These are phyloP conservation scores for Thamnaconus septentrionalis DNA, from an alignment of 2,113 vertebrate genomes.

Conservation along the genomic window DNA sequence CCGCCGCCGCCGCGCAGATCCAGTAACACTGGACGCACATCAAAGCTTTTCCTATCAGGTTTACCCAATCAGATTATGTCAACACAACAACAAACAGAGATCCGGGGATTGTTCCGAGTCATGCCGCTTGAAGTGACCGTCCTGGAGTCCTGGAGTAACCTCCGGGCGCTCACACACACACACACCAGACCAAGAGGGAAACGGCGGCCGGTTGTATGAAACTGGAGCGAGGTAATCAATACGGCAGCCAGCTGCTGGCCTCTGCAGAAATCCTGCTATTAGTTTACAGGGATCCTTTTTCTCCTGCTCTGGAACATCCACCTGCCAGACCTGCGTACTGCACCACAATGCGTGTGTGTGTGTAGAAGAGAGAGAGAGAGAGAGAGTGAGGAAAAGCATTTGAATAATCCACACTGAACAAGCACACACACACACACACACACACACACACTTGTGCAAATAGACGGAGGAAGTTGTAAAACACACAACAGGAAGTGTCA, in stretches of 20 bases:
- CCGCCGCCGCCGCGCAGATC: too few relatives aligned
- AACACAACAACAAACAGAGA: too few relatives aligned
- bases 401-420: constrained; percentile 1
- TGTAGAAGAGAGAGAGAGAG: neutral
- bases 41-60: too few relatives aligned
- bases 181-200: neutral
- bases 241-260: constrained; percentile 25
- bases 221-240: constrained; percentile 46
- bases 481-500: constrained; percentile 46
- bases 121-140: neutral
- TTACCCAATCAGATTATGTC: too few relatives aligned
- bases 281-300: constrained; percentile 39
- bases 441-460: neutral
- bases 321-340: neutral
- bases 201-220: constrained; percentile 16
- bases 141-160: constrained; percentile 44
- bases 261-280: constrained; percentile 28
- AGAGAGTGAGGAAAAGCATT: constrained; percentile 12
- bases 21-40: too few relatives aligned
- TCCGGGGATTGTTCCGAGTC: too few relatives aligned
- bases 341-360: too few relatives aligned
- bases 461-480: constrained; percentile 29
- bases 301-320: constrained; percentile 30
- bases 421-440: neutral
- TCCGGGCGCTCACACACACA: neutral